phyloP scores from a whole-genome alignment of 1,140 invertebrate genomes.

The Papilio dardanus region DNA sequence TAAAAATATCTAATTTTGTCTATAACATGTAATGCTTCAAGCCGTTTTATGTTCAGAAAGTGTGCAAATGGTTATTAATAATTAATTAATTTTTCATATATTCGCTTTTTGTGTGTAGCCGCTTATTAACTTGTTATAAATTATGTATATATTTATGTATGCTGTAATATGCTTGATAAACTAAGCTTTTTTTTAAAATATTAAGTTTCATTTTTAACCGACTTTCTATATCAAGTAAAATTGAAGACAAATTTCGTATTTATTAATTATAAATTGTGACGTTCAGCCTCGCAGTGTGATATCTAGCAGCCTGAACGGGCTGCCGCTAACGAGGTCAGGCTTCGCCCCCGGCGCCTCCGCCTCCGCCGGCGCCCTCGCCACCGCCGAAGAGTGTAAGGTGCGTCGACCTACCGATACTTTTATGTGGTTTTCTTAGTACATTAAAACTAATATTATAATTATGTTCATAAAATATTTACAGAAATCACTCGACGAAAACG shows the following conservation, averaged over 20 bases:
- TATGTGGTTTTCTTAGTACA: not conserved
- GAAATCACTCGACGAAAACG: slow-evolving; percentile 87
- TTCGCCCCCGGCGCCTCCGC: slow-evolving; percentile 55
- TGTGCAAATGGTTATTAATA: not conserved
- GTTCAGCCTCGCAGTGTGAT: slow-evolving; percentile 69
- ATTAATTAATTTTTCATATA: not conserved
- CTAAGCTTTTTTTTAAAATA: not conserved
- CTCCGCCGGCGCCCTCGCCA: slow-evolving; percentile 37
- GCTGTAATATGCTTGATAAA: not conserved
- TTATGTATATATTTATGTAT: not conserved
- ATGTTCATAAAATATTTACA: slow-evolving; percentile 62
- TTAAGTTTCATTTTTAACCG: too few relatives aligned
- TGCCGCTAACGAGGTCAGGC: slow-evolving; percentile 65
- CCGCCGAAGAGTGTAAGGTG: slow-evolving; percentile 65
- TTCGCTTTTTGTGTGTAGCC: not conserved
- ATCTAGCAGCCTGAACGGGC: slow-evolving; percentile 69
- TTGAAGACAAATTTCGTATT: too few relatives aligned
- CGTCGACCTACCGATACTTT: too few relatives aligned
- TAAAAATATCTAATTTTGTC: not conserved
- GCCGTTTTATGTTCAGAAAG: not conserved
- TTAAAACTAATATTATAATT: too few relatives aligned
- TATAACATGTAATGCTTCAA: not conserved
- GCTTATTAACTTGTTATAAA: not conserved
- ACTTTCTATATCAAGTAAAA: too few relatives aligned
- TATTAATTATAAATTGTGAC: slow-evolving; percentile 34